Conservation (phyloP, 2,797 vertebrate genomes). For the Enteromius treurensis region DNA sequence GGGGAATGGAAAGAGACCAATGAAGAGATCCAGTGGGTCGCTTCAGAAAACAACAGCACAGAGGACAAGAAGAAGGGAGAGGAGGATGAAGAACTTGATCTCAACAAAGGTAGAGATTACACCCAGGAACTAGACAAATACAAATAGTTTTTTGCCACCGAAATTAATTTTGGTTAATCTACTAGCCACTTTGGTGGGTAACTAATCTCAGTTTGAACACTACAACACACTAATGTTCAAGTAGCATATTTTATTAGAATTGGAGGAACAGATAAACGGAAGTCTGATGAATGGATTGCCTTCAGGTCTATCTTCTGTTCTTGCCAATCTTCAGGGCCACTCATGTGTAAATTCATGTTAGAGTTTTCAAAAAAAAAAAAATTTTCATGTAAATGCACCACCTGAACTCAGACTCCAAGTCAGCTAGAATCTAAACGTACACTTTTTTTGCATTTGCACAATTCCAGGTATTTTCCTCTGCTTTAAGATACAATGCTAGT, state of each 20-base stretch:
- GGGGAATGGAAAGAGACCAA: slow-evolving; percentile 95
- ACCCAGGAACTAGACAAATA: not conserved
- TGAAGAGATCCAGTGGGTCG: slow-evolving; percentile 96
- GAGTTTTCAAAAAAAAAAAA: too few species aligned
- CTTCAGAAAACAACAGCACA: slow-evolving; percentile 82
- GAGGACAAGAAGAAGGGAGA: slow-evolving; percentile 83
- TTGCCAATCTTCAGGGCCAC: not conserved
- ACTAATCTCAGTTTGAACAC: not conserved
- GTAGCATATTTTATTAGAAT: not conserved
- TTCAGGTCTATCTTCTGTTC: not conserved
- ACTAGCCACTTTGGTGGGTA: not conserved
- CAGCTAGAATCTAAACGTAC: not conserved
- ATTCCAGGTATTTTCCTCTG: not conserved
- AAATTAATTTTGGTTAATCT: not conserved
- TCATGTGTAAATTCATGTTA: not conserved
- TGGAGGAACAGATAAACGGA: not conserved
- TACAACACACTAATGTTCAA: not conserved
- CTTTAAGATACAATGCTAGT: too few species aligned
- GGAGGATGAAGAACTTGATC: slow-evolving; percentile 94
- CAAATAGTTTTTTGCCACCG: not conserved
- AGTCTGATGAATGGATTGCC: not conserved
- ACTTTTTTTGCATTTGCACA: not conserved
- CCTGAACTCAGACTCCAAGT: not conserved
- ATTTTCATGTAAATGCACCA: not conserved
- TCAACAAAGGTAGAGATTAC: slow-evolving; percentile 88